A percentile compares a stretch with the other conserved stretches of the same genome.
Evolutionary conservation across 2,113 vertebrate genomes (phyloP).

Genomic region (Clinocottus analis): DNA sequence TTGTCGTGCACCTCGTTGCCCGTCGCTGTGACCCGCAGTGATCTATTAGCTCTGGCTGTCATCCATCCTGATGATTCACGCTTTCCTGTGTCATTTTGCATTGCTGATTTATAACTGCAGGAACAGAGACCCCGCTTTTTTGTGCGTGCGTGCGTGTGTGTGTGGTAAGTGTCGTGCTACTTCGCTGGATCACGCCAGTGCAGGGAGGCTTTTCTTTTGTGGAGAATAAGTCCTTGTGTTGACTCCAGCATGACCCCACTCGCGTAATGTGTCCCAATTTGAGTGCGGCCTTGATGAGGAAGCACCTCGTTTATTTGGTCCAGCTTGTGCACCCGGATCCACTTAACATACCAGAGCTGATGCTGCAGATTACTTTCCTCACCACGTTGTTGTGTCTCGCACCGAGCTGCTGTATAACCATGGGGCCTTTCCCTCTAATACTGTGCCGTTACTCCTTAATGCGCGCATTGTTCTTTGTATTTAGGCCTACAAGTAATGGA

Average conservation of each 20-base stretch:
- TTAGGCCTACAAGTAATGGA: background rate
- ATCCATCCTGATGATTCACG: background rate
- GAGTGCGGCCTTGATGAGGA: constrained; percentile 8
- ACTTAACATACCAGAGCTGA: constrained; percentile 57
- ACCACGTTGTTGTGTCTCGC: background rate
- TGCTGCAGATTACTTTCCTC: constrained; percentile 22
- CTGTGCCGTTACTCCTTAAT: background rate
- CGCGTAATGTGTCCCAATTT: constrained; percentile 1
- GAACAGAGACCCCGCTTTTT: background rate
- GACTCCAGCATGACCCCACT: background rate
- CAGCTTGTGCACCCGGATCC: constrained; percentile 50
- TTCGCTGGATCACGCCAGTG: background rate
- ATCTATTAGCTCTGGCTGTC: background rate
- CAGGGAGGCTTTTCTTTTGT: no score
- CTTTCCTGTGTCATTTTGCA: background rate
- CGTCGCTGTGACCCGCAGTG: constrained; percentile 51
- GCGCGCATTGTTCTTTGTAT: background rate
- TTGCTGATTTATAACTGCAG: background rate
- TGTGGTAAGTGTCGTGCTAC: background rate
- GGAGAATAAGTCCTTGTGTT: background rate
- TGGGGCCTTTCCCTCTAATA: background rate
- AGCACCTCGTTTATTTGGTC: constrained; percentile 45
- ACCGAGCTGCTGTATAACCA: background rate
- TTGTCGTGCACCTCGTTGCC: background rate
- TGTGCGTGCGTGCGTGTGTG: no score